Percentiles rank a stretch among this genome's conserved stretches.
phyloP scores from a whole-genome alignment of 2,888 invertebrate genomes.

The Alloplasta piceator region DNA sequence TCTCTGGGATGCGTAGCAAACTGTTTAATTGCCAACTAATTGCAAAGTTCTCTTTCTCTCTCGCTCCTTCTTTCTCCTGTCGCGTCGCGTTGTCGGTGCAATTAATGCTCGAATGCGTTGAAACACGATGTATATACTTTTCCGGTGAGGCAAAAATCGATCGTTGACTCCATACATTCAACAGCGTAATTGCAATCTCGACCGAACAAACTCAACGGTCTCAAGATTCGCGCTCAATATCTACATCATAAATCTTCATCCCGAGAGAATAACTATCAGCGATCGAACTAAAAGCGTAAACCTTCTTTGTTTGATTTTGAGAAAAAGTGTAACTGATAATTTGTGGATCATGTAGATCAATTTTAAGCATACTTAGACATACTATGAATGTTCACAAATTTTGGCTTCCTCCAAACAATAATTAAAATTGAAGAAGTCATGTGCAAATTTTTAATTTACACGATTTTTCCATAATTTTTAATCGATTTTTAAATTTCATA shows the following conservation, averaged over 20 bases:
- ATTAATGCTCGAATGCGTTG: slow-evolving; percentile 46
- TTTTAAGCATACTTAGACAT: too few species aligned
- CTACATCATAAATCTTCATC: slow-evolving; percentile 6
- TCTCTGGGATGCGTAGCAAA: slow-evolving; percentile 42
- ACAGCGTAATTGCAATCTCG: slow-evolving; percentile 52
- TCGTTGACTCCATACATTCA: slow-evolving; percentile 42
- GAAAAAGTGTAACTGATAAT: too few species aligned
- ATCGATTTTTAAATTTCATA: too few species aligned
- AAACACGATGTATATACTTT: slow-evolving; percentile 23
- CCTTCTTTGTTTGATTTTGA: too few species aligned
- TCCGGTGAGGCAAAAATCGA: slow-evolving; percentile 48
- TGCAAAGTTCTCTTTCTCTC: slow-evolving; percentile 39
- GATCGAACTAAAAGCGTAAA: slow-evolving; percentile 2
- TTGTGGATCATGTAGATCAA: too few species aligned
- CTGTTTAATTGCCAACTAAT: slow-evolving; percentile 62
- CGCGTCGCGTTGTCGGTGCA: slow-evolving; percentile 54
- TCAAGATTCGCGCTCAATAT: neutral
- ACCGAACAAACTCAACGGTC: slow-evolving; percentile 19
- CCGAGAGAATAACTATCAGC: neutral
- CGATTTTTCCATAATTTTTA: too few species aligned
- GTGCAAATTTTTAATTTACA: too few species aligned
- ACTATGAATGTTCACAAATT: too few species aligned
- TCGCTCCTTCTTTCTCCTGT: slow-evolving; percentile 9
- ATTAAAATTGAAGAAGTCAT: too few species aligned
- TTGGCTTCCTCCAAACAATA: too few species aligned